Percentiles rank a stretch among this genome's conserved stretches.
Evolutionary conservation across 2,888 invertebrate species (phyloP).

Genomic region (Exocentrus adspersus): DNA sequence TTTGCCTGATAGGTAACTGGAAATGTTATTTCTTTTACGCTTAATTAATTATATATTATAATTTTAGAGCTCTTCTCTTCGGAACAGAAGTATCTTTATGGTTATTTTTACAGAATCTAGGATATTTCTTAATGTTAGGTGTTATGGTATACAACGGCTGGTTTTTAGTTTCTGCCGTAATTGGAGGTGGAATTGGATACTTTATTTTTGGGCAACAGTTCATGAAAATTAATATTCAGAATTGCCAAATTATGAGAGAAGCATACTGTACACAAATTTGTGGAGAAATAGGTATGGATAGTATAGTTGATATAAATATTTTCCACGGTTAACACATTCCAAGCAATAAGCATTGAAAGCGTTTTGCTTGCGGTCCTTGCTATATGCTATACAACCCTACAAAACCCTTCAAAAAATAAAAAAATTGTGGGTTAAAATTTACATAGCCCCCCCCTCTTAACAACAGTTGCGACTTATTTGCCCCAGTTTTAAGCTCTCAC

Average conservation of each 20-base stretch:
- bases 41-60: slow-evolving; percentile 5
- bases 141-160: slow-evolving; percentile 81
- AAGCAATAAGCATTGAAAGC: too few species aligned
- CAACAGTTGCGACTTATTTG: too few species aligned
- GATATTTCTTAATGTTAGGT: slow-evolving; percentile 77
- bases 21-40: not conserved
- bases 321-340: too few species aligned
- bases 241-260: slow-evolving; percentile 63
- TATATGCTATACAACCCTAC: too few species aligned
- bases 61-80: slow-evolving; percentile 56
- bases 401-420: too few species aligned
- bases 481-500: too few species aligned
- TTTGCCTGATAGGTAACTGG: slow-evolving; percentile 50
- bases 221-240: slow-evolving; percentile 66
- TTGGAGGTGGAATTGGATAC: slow-evolving; percentile 72
- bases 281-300: slow-evolving; percentile 61
- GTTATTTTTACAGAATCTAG: slow-evolving; percentile 64
- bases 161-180: slow-evolving; percentile 71
- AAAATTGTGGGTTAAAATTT: too few species aligned
- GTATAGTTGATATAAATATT: too few species aligned
- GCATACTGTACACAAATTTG: slow-evolving; percentile 63
- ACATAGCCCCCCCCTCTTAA: too few species aligned
- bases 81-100: slow-evolving; percentile 58
- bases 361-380: too few species aligned
- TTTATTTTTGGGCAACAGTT: slow-evolving; percentile 68